A percentile compares a stretch with the other conserved stretches of the same genome.
Conservation (phyloP, 2,797 vertebrate genomes). For the Danio tinwini region DNA sequence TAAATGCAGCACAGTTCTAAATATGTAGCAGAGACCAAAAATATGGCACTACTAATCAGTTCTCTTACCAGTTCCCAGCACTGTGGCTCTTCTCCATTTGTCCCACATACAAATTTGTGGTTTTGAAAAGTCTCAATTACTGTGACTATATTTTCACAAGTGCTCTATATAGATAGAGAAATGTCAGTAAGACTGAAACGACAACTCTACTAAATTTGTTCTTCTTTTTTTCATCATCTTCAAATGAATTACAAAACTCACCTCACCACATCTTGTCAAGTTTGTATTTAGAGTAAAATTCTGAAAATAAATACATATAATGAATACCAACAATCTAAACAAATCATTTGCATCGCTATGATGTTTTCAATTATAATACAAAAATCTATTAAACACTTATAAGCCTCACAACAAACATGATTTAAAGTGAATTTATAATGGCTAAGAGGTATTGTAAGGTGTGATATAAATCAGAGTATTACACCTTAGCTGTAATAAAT, state of each 20-base stretch:
- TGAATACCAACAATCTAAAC: neutral
- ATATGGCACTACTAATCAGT: neutral
- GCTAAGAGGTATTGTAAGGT: too few relatives aligned
- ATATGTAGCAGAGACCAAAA: neutral
- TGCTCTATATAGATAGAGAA: conserved; percentile 59
- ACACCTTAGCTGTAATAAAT: too few relatives aligned
- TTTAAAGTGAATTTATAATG: too few relatives aligned
- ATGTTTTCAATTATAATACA: neutral
- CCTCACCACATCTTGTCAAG: conserved; percentile 60
- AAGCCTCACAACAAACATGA: too few relatives aligned
- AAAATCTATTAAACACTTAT: neutral
- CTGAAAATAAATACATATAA: conserved; percentile 59
- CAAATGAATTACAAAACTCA: conserved; percentile 39
- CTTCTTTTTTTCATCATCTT: neutral
- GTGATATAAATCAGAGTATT: too few relatives aligned
- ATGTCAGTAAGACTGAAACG: neutral
- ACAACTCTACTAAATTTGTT: neutral
- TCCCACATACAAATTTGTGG: conserved; percentile 75
- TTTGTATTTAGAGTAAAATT: conserved; percentile 57
- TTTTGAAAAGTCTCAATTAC: conserved; percentile 75
- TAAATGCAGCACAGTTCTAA: neutral
- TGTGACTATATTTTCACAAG: conserved; percentile 73
- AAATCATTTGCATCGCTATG: neutral
- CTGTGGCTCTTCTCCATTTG: conserved; percentile 69
- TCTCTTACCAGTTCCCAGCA: conserved; percentile 78